Base-by-base conservation (phyloP, 1,140 invertebrate species). In the Dermatophagoides farinae region DNA sequence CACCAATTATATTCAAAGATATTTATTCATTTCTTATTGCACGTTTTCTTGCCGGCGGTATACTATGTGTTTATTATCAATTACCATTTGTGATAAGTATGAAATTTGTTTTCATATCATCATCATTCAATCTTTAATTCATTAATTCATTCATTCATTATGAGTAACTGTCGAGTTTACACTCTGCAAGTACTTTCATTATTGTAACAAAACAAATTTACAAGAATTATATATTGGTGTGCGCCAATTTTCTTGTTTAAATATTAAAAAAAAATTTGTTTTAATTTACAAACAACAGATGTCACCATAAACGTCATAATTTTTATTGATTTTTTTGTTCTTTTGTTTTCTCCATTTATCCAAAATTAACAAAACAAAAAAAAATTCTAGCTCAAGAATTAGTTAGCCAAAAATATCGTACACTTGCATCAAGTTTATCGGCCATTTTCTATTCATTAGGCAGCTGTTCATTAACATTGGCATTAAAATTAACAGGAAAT, bases 361-460 rank as follows among this genome's bases (percentile, higher is more conserved):
- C n/a, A n/a, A n/a, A n/a, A n/a, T n/a, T n/a, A n/a, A n/a, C n/a
- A n/a, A n/a, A n/a, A n/a, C n/a, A n/a, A n/a, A n/a, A n/a, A n/a
- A 20, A 78, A 78, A 66, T n/a, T n/a, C n/a, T 68, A 91, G 88
- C 85, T 63, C 71, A 91, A 61, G 88, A 92, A 74, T 69, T 91
- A 31, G 87, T 90, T 18, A 86, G 86, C 4, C 85, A 86, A 23
- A 87, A 84, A 69, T 89, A 90, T 73, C 76, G 88, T 64, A 88
- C 86, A 88, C 71, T 83, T 87, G 0, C 90, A 86, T 0, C 85
- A 88, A 0, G 82, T 88, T 80, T 89, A 85, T 62, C 63, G 0
- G 89, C 86, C 65, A 79, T 87, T 37, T 88, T 87, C 68, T 91
- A 90, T 69, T 88, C 86, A 6, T 74, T 86, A 50, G 86, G 86